These are phyloP conservation scores for Agrenia bidenticulata DNA, from an alignment of 2,888 invertebrate species.

Conservation along the genomic window DNA sequence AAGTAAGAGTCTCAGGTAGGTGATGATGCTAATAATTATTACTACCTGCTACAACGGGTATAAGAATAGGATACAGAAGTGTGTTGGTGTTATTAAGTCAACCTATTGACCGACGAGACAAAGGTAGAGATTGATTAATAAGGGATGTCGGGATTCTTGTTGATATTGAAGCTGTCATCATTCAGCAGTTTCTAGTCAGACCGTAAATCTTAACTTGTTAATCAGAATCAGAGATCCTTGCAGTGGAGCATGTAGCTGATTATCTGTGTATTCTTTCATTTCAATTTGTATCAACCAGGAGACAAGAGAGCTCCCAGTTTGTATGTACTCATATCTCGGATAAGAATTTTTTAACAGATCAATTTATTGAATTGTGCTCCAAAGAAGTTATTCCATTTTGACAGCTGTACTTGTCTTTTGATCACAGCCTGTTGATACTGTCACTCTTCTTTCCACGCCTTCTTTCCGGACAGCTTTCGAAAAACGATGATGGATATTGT, in stretches of 20 bases:
- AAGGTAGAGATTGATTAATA: neutral
- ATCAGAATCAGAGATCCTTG: neutral
- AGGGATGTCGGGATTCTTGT: constrained; percentile 13
- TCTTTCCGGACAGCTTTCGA: constrained; percentile 4
- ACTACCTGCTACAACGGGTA: too few species aligned
- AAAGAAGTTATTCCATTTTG: constrained; percentile 38
- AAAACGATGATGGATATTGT: too few species aligned
- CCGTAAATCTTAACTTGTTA: neutral
- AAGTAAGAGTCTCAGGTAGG: too few species aligned
- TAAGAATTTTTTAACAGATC: constrained; percentile 4
- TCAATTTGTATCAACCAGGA: constrained; percentile 1
- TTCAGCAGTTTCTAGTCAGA: constrained; percentile 11
- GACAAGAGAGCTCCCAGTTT: neutral
- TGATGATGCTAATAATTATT: too few species aligned
- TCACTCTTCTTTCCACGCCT: constrained; percentile 44
- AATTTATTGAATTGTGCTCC: constrained; percentile 16
- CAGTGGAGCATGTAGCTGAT: neutral
- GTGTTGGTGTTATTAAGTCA: too few species aligned
- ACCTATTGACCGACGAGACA: too few species aligned
- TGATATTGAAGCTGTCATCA: constrained; percentile 31
- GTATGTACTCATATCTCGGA: neutral
- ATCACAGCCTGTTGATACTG: constrained; percentile 38
- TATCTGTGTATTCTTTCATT: neutral
- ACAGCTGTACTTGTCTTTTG: constrained; percentile 39
- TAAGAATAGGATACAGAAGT: too few species aligned